Percentiles rank a stretch among this genome's conserved stretches.
Evolutionary conservation across 2,113 vertebrate genomes (phyloP).

Genomic region (Epinephelus fuscoguttatus): DNA sequence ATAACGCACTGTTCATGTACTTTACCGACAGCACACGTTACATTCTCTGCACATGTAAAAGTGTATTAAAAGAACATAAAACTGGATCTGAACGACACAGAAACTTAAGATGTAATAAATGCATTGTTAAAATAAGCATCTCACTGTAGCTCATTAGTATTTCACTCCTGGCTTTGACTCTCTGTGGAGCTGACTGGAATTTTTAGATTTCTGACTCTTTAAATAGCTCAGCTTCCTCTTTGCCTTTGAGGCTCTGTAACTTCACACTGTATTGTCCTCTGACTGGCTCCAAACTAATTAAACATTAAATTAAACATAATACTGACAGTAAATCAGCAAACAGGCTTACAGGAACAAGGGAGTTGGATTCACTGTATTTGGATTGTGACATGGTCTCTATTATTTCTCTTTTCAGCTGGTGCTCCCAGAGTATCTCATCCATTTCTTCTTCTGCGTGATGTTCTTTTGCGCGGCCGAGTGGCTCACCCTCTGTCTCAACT

Average conservation of each 20-base stretch:
- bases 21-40: background rate
- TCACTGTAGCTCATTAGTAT: constrained; percentile 7
- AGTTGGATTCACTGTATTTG: background rate
- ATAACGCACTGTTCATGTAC: constrained; percentile 1
- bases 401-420: constrained; percentile 90
- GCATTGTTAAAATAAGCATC: background rate
- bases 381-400: constrained; percentile 37
- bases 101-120: background rate
- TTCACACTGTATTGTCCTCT: background rate
- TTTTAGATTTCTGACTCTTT: constrained; percentile 30
- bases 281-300: background rate
- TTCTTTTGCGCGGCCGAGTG: constrained; percentile 98
- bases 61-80: background rate
- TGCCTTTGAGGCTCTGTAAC: constrained; percentile 17
- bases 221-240: constrained; percentile 18
- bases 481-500: constrained; percentile 97
- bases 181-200: constrained; percentile 21
- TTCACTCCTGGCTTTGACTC: constrained; percentile 11
- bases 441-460: constrained; percentile 99
- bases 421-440: constrained; percentile 99
- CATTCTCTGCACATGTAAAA: constrained; percentile 1
- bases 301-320: background rate
- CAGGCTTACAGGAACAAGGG: background rate
- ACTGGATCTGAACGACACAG: background rate
- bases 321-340: background rate